Evolutionary conservation across 2,888 invertebrate genomes (phyloP), one percentile per base, ranked within the genome.

Genomic region (Anaspis maculata): DNA sequence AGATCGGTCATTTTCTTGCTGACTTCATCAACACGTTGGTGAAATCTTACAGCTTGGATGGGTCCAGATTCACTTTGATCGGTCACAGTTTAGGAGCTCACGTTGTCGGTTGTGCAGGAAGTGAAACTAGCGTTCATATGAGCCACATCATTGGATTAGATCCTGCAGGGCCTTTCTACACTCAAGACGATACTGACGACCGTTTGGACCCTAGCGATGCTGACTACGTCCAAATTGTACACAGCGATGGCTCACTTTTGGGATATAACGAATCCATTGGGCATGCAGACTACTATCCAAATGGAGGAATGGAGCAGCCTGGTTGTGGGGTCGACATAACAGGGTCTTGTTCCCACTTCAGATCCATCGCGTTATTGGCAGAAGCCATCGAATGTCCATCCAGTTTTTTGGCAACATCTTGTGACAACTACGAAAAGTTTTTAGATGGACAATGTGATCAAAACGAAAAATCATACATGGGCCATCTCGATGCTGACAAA

Each of bases 301-400:
- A 37, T 15, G 37, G 37, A 15, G 38, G 38, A 30, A 12, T 23
- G 14, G 10, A 25, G 10, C 38, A 38, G 33, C 23, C 38, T 23
- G 34, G 34, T 3, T 38, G 38, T 16, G 38, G 38, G 23, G 5
- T 34, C 13, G 40, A 41, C 23, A 9, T 37, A 13, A 15, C 24
- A 23, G 39, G 37, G 2, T 19, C 25, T 11, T 40, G 43, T 14
- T 43, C 42, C 3, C 40, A 42, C 15, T 16, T 45, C 2, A 56
- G 70, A 24, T 54, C 71, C 1, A 63, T 62, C 27, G 13, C 48
- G 13, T 69, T 65, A 41, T 70, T 61, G 34, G 61, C 64, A 2
- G 71, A 72, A 52, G 62, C 70, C 0, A 47, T 71, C n/a, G 24
- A 15, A 15, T 12, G 12, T 19, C 11, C 9, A n/a, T 10, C 11